Percentiles rank a stretch among this genome's conserved stretches.
These are phyloP conservation scores for Ophthalmolycus amberensis DNA, from an alignment of 2,113 vertebrate species.

Conservation along the genomic window DNA sequence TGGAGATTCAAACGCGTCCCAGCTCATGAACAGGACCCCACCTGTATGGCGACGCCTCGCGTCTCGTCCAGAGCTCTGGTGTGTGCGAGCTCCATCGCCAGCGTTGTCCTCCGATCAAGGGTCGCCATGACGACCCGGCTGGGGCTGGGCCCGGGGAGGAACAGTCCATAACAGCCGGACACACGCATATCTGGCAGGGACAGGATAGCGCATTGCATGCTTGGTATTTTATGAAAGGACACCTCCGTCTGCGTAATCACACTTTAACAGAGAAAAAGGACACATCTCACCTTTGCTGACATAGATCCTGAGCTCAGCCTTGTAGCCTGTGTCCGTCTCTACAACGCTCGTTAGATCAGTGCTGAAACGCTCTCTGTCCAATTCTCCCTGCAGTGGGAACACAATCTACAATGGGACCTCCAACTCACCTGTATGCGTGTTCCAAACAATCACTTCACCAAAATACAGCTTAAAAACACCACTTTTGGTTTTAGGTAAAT, in stretches of 20 bases:
- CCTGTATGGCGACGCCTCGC: conserved; percentile 80
- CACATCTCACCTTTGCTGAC: conserved; percentile 82
- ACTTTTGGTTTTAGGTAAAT: not conserved
- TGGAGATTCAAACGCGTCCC: not conserved
- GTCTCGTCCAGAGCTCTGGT: conserved; percentile 77
- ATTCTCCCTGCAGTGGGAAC: conserved; percentile 66
- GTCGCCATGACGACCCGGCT: conserved; percentile 77
- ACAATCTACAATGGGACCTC: not conserved
- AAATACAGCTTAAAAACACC: not conserved
- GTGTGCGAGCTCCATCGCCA: conserved; percentile 82
- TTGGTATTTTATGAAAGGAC: not conserved
- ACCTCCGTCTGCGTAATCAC: not conserved
- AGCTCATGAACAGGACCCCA: conserved; percentile 13
- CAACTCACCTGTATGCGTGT: not conserved
- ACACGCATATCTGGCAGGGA: conserved; percentile 77
- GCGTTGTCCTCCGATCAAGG: conserved; percentile 73
- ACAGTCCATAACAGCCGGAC: conserved; percentile 82
- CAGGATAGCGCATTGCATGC: too few relatives aligned
- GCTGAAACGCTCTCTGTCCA: conserved; percentile 79
- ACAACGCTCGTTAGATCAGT: conserved; percentile 70
- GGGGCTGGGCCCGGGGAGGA: conserved; percentile 67
- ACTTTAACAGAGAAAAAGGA: not conserved
- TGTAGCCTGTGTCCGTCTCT: conserved; percentile 74
- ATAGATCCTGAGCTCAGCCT: conserved; percentile 78
- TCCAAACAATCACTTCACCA: not conserved